Conservation (phyloP, 2,797 vertebrate species). For the Phrynocephalus forsythii region DNA sequence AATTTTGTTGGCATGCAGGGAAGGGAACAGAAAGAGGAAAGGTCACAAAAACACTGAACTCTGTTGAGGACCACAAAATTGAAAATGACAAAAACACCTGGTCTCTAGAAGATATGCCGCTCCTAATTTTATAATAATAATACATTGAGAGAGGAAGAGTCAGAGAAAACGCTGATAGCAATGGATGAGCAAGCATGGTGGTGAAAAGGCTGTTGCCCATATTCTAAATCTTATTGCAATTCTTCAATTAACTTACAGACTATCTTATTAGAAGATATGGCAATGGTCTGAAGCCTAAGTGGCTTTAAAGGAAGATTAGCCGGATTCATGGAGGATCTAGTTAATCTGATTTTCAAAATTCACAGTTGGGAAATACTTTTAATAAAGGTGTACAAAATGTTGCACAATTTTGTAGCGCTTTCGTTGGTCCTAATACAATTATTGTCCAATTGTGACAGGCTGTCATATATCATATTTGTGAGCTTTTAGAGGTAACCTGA, state of each 20-base stretch:
- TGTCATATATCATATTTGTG: not conserved
- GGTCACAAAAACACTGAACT: not conserved
- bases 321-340: not conserved
- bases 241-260: slow-evolving; percentile 6
- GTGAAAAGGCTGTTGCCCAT: not conserved
- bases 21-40: not conserved
- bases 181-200: not conserved
- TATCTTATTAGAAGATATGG: not conserved
- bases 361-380: not conserved
- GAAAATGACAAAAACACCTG: not conserved
- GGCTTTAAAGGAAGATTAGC: slow-evolving; percentile 13
- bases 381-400: not conserved
- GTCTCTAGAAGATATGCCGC: not conserved
- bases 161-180: not conserved
- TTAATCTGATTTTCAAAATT: not conserved
- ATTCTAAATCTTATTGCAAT: not conserved
- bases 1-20: not conserved
- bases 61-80: not conserved
- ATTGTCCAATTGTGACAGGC: not conserved
- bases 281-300: not conserved
- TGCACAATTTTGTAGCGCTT: not conserved
- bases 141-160: not conserved
- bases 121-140: not conserved
- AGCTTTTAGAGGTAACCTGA: not conserved
- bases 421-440: not conserved